Conservation (phyloP, 2,113 vertebrate genomes). For the Rhea americana region DNA sequence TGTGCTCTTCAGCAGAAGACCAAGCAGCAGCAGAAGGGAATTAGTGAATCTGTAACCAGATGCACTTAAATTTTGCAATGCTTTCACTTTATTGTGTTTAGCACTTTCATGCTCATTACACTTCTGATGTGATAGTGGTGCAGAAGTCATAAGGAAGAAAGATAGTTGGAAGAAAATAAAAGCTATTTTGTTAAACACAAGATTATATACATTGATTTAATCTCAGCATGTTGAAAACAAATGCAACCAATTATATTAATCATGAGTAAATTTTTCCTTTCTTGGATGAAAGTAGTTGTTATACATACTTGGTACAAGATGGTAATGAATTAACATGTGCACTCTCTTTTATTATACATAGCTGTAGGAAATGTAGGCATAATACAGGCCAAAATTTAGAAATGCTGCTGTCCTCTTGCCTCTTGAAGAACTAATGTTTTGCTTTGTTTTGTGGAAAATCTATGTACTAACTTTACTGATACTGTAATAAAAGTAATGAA, state of each 20-base stretch:
- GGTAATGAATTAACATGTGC: background rate
- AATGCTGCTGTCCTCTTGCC: background rate
- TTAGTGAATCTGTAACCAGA: background rate
- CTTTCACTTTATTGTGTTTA: background rate
- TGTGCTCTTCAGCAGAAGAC: background rate
- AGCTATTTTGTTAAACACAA: constrained; percentile 58
- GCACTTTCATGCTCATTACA: constrained; percentile 31
- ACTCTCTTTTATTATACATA: background rate
- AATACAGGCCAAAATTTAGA: background rate
- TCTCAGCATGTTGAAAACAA: background rate
- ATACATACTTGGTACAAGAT: constrained; percentile 3
- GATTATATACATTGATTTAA: constrained; percentile 14
- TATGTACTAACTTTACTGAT: rapidly evolving
- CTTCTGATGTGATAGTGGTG: constrained; percentile 40
- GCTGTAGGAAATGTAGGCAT: background rate
- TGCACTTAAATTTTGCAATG: background rate
- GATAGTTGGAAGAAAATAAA: constrained; percentile 34
- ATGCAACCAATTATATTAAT: background rate
- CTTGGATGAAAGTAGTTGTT: background rate
- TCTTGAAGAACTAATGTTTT: background rate
- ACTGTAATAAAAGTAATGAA: background rate
- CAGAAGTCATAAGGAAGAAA: constrained; percentile 3
- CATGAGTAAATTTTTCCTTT: background rate
- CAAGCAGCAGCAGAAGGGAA: background rate
- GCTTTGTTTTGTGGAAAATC: background rate